These are phyloP conservation scores for Papilio helenus DNA, from an alignment of 1,140 invertebrate genomes.

Conservation along the genomic window DNA sequence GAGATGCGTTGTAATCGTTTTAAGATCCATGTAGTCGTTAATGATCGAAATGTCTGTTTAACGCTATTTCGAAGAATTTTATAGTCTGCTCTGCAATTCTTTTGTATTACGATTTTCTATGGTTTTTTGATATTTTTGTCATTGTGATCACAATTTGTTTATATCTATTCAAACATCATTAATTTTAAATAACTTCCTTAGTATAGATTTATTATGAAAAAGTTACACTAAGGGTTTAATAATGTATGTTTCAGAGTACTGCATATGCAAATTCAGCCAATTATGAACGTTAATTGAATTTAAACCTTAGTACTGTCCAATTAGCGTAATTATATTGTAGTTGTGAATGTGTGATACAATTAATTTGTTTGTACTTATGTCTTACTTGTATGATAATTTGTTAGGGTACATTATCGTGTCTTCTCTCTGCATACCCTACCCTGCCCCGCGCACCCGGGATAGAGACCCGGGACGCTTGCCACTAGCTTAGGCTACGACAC, in stretches of 20 bases:
- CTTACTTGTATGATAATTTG: neutral
- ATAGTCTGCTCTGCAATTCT: neutral
- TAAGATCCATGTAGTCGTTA: neutral
- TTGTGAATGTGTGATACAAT: neutral
- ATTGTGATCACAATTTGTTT: neutral
- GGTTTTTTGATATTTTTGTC: neutral
- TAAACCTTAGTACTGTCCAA: slow-evolving; percentile 1
- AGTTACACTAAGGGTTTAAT: neutral
- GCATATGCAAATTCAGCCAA: neutral
- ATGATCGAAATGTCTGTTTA: neutral
- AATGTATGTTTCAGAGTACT: neutral
- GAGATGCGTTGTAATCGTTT: neutral
- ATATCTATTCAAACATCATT: neutral
- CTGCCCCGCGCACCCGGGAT: slow-evolving; percentile 41
- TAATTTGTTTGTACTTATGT: neutral
- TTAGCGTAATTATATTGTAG: neutral
- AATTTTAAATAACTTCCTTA: neutral
- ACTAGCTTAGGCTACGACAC: slow-evolving; percentile 2
- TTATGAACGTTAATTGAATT: neutral
- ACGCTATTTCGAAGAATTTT: neutral
- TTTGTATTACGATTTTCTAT: neutral
- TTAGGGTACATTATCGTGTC: too few relatives aligned
- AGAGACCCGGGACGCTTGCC: slow-evolving; percentile 21
- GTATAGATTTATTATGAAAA: neutral
- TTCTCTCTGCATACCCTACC: slow-evolving; percentile 43